Evolutionary conservation across 1,140 invertebrate species (phyloP), one percentile per base, ranked within the genome.

Genomic region (Drosophila nannoptera): DNA sequence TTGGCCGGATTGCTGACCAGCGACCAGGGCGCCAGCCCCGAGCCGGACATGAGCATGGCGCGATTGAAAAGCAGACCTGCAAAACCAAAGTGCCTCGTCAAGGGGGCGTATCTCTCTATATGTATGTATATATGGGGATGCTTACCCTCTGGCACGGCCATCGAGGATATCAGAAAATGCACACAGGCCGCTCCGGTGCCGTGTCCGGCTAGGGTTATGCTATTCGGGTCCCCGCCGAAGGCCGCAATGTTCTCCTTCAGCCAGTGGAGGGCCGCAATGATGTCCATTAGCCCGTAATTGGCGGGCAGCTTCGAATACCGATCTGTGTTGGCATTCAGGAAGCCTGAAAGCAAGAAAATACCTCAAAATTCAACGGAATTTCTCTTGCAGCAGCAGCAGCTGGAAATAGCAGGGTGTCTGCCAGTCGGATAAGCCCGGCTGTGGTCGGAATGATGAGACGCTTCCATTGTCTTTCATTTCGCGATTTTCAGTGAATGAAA

Each of bases 261-360:
- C 96, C 96, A 97, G 81, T 97, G 96, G 35, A 97, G 90, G 0
- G 96, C 96, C 0, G 97, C 97, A 76, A 98, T 96, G 90, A 98
- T 96, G 90, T 99, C 97, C 94, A 98, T 96, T 12, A 98, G 92
- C 0, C 97, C 97, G 88, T 98, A 97, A 91, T 99, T 99, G 12
- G 95, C 96, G 71, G 95, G 96, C 43, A 93, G 96, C 71, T 93
- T 93, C 61, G 94, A 92, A 89, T 94, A 94, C 36, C 94, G 93
- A 90, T 97, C 95, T 7, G 95, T 94, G 77, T 96, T 96, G 71
- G 95, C 94, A 88, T 97, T 97, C 55, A 97, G 91, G 90, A 97
- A 97, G 75, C 95, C 96, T 97, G 75, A 16, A 75, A 73, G 59
- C 65, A 70, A 50, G 52, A 58, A 38, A 63, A 52, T 50, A 33